Percentiles rank a stretch among this genome's conserved stretches.
Conservation (phyloP, 1,140 invertebrate species). For the Nasonia giraulti region DNA sequence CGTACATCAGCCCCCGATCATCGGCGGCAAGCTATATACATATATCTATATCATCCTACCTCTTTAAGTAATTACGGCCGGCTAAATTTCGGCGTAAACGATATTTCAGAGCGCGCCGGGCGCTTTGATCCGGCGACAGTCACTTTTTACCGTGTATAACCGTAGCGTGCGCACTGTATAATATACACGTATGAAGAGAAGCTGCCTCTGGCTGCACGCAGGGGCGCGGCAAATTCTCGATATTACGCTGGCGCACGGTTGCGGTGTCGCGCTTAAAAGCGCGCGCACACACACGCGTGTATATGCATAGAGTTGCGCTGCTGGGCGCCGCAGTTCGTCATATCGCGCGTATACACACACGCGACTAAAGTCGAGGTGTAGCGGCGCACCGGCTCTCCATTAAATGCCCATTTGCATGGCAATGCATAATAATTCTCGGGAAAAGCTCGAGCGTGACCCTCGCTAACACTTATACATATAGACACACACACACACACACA, state of each 20-base stretch:
- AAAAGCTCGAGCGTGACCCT: conserved; percentile 36
- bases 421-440: conserved; percentile 65
- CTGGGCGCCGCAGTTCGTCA: neutral
- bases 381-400: conserved; percentile 51
- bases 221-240: neutral
- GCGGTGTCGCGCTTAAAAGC: neutral
- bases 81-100: conserved; percentile 5
- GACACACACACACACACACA: too few species aligned
- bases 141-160: neutral
- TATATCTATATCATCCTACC: too few species aligned
- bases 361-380: neutral
- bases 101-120: conserved; percentile 10
- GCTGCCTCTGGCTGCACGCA: neutral
- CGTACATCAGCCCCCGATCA: too few species aligned
- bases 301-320: too few species aligned
- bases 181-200: neutral
- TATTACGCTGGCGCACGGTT: neutral
- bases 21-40: too few species aligned
- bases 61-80: neutral
- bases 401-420: conserved; percentile 65
- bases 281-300: neutral
- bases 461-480: neutral
- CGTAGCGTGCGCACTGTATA: neutral
- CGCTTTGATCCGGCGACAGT: neutral
- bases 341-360: neutral